Evolutionary conservation across 2,113 vertebrate genomes (phyloP), one percentile per base, ranked within the genome.

Genomic region (Monarcha castaneiventris): DNA sequence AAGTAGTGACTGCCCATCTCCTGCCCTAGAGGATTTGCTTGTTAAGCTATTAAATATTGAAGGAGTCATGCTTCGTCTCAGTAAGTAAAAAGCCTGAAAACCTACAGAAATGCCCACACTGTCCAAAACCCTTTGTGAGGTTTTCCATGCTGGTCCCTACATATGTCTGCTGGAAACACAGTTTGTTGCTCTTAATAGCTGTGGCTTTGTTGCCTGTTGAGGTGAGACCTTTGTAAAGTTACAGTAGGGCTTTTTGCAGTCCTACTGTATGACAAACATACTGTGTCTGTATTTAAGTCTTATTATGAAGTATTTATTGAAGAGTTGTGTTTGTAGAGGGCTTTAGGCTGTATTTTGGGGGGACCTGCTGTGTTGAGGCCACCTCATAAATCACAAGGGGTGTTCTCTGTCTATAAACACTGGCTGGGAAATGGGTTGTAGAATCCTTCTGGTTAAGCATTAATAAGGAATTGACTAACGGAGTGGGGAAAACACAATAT

Each of bases 231-330:
- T 29, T 29, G 19, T 66, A 11, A 59, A 35, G 15, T 16, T 22
- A 20, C 2, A 27, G 14, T 9, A 46, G 12, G 18, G 46, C 15
- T 62, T 54, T 62, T 39, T 69, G 39, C 46, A 23, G 19, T 32
- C 1, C 35, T 58, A 1, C 21, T 15, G 9, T 37, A 0, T 1
- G 14, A 21, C 0, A 0, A 44, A 20, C 0, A 2, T 52, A 18
- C 16, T 54, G 23, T 10, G 13, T 37, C 27, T 19, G 8, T 51
- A 6, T 27, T 13, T 11, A 27, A 10, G 33, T 30, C 5, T 49
- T 71, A 18, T 23, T 21, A 11, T 11, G 5, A n/a, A 26, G 12
- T 32, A 13, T 62, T 46, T 62, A 2, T 9, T 62, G 27, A 2
- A 3, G 61, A 8, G 14, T 11, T 52, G 44, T 27, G 8, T 69